Conservation (phyloP, 1,140 invertebrate species). For the Brachystomella parvula region DNA sequence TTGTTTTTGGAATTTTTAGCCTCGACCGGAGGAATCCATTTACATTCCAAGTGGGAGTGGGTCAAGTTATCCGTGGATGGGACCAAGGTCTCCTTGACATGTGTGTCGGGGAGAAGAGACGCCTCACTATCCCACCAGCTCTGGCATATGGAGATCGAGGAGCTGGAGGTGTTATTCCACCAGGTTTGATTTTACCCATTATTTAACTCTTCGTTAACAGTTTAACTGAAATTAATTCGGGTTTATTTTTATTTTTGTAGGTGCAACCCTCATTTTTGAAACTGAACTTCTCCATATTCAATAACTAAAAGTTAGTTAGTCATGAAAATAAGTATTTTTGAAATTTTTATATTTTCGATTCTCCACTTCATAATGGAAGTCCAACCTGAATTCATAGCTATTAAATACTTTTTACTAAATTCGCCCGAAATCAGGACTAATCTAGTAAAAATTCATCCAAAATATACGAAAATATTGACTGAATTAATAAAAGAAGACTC, state of each 20-base stretch:
- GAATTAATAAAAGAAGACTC: too few relatives aligned
- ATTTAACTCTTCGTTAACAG: not conserved
- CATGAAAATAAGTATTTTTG: not conserved
- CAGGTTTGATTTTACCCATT: conserved; percentile 6
- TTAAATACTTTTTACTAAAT: too few relatives aligned
- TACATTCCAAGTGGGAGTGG: conserved; percentile 41
- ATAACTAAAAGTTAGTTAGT: not conserved
- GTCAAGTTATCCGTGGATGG: conserved; percentile 44
- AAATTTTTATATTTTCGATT: not conserved
- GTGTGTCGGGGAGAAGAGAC: conserved; percentile 50
- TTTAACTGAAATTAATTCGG: not conserved
- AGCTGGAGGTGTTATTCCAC: conserved; percentile 43
- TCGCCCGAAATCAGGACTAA: too few relatives aligned
- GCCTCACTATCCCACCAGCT: conserved; percentile 46
- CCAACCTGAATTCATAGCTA: too few relatives aligned
- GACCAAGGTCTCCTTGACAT: conserved; percentile 49
- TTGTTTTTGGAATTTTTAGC: conserved; percentile 24
- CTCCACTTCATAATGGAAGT: too few relatives aligned
- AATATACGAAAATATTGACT: too few relatives aligned
- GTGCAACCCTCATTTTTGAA: conserved; percentile 7
- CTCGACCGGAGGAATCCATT: conserved; percentile 40
- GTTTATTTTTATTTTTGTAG: not conserved
- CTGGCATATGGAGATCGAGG: conserved; percentile 46
- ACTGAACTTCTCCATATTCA: not conserved
- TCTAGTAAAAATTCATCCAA: too few relatives aligned